Evolutionary conservation across 2,888 invertebrate genomes (phyloP), one percentile per base, ranked within the genome.

Genomic region (Parnassius smintheus): DNA sequence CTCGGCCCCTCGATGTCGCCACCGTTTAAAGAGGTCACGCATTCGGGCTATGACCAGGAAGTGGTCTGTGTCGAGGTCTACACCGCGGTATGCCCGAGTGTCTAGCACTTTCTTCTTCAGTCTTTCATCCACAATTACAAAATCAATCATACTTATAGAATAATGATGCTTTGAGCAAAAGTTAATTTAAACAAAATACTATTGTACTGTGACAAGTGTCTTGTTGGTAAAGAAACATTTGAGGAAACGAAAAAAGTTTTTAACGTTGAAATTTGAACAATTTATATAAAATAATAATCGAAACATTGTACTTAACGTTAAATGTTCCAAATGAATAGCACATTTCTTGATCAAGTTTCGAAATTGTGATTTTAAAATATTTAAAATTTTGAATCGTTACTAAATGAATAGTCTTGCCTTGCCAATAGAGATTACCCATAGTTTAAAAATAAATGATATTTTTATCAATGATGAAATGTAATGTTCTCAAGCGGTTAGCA

Each of bases 401-500:
- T 18, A 18, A 1, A 18, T 18, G 18, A 18, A 18, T 18, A 18
- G 18, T 1, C 18, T 18, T 18, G 18, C 18, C 18, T 18, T 18
- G 18, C 18, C 18, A 18, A 1, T 18, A 18, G 18, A 18, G 18
- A 18, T 18, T 18, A 18, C 1, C 18, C 18, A 18, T 18, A 18
- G 18, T 35, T 35, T 62, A 11, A 10, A 18, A 44, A 18, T 35
- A 25, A 8, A n/a, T 56, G 62, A 58, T 49, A 61, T 22, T 52
- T 66, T 51, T 62, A 62, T 51, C 63, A 62, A 56, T 61, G 61
- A 63, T 65, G 70, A 66, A 69, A 67, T 67, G 71, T 69, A 71
- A 68, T 68, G 68, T 61, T 70, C 64, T 67, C 70, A 75, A 75
- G 71, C 72, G 70, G 60, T 69, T 72, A 78, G 72, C 72, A 70